phyloP scores from a whole-genome alignment of 37 sponge, comb jelly and placozoan genomes.

The Lycopodina hypogea region DNA sequence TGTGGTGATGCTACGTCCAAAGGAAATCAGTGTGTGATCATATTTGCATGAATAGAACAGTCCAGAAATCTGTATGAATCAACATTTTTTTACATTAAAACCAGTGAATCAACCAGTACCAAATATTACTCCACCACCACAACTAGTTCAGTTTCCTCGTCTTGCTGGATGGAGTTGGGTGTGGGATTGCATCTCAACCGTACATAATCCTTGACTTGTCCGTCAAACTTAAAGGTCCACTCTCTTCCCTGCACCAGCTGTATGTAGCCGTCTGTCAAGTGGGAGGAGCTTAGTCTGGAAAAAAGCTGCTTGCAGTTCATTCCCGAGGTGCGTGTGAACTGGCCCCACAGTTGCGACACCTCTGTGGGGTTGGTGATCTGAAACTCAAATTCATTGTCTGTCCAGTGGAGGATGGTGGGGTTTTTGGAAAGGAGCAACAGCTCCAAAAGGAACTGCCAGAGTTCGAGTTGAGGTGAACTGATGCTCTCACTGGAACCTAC shows the following conservation, averaged over 20 bases:
- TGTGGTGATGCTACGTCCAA: too few relatives aligned
- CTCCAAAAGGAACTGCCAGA: constrained; percentile 96
- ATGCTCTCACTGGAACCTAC: background rate
- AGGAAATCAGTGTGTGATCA: too few relatives aligned
- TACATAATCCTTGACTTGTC: constrained; percentile 24
- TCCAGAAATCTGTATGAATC: too few relatives aligned
- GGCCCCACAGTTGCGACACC: constrained; percentile 89
- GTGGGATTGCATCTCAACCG: constrained; percentile 13
- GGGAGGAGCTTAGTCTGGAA: constrained; percentile 78
- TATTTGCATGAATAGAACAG: too few relatives aligned
- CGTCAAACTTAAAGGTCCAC: constrained; percentile 38
- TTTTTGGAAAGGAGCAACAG: constrained; percentile 58
- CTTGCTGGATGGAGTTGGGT: constrained; percentile 2
- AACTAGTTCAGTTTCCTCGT: constrained; percentile 19
- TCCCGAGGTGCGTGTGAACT: constrained; percentile 70
- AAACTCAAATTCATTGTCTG: constrained; percentile 80
- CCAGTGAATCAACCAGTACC: too few relatives aligned
- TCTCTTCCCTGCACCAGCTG: constrained; percentile 75
- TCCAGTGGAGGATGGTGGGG: constrained; percentile 80
- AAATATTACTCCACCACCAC: constrained; percentile 7
- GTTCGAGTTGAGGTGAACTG: constrained; percentile 20
- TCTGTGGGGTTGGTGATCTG: constrained; percentile 78
- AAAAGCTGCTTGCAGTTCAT: constrained; percentile 89
- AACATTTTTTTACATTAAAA: background rate
- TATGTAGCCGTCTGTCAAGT: constrained; percentile 79